Conservation (phyloP, 1,140 invertebrate species). For the Brachionus asplanchnoidis region DNA sequence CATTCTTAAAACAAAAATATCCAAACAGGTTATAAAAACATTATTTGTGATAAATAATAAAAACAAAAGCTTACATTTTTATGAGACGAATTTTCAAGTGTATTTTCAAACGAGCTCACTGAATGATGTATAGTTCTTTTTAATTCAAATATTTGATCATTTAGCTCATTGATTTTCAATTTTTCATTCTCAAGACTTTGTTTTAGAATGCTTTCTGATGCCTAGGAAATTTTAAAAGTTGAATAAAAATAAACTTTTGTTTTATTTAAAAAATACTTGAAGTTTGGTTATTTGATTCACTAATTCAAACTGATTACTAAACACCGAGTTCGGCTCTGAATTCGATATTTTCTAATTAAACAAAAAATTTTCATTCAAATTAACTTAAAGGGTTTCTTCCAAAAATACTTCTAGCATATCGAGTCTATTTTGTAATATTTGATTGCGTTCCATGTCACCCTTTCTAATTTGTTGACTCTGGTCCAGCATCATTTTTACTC, state of each 20-base stretch:
- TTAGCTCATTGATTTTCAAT: neutral
- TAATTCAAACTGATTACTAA: slow-evolving; percentile 9
- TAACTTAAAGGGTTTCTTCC: neutral
- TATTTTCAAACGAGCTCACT: neutral
- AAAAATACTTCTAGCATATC: neutral
- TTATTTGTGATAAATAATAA: neutral
- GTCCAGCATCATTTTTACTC: slow-evolving; percentile 13
- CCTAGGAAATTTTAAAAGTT: neutral
- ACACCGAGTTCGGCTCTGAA: neutral
- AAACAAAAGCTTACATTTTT: neutral
- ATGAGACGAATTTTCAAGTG: neutral
- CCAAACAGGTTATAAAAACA: slow-evolving; percentile 26
- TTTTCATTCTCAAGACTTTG: slow-evolving; percentile 9
- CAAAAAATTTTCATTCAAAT: neutral
- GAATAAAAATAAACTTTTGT: neutral
- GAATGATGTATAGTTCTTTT: neutral
- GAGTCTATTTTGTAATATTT: slow-evolving; percentile 30
- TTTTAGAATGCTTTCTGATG: neutral
- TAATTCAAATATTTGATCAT: slow-evolving; percentile 32
- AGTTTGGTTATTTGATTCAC: slow-evolving; percentile 29
- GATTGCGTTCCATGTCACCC: slow-evolving; percentile 22
- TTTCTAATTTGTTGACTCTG: slow-evolving; percentile 36
- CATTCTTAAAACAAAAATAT: slow-evolving; percentile 9
- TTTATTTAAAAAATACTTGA: neutral
- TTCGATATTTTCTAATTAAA: slow-evolving; percentile 9